Evolutionary conservation across 2,888 invertebrate genomes (phyloP).

Genomic region (Lasioglossum villosulum): DNA sequence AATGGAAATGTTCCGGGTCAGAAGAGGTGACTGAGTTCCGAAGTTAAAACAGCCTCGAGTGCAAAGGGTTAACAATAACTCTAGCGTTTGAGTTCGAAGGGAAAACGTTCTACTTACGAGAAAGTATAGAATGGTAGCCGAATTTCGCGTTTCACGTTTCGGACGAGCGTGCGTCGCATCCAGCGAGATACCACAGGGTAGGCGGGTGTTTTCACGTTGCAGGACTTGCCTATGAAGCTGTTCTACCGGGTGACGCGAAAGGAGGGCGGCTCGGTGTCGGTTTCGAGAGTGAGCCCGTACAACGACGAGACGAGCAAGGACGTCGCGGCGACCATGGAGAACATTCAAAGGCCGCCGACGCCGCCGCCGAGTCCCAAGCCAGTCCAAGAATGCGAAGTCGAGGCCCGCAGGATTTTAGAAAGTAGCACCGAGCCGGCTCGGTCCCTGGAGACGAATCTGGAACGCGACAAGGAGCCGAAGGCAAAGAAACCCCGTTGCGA

Average conservation of each 20-base stretch:
- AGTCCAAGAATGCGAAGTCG: slow-evolving; percentile 61
- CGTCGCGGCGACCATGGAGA: slow-evolving; percentile 71
- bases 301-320: slow-evolving; percentile 55
- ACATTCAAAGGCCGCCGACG: slow-evolving; percentile 80
- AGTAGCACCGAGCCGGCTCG: slow-evolving; percentile 47
- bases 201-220: slow-evolving; percentile 64
- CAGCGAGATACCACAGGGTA: slow-evolving; percentile 40
- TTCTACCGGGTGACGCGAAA: slow-evolving; percentile 75
- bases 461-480: slow-evolving; percentile 73
- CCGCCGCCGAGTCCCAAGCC: slow-evolving; percentile 81
- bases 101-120: neutral
- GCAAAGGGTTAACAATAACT: neutral
- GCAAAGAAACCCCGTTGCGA: slow-evolving; percentile 81
- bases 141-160: slow-evolving; percentile 1
- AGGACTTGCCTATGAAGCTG: slow-evolving; percentile 80
- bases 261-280: slow-evolving; percentile 62
- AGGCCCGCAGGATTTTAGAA: slow-evolving; percentile 57
- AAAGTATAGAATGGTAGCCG: neutral
- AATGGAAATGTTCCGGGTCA: neutral
- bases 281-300: slow-evolving; percentile 33
- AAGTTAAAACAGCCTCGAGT: slow-evolving; percentile 1
- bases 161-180: neutral
- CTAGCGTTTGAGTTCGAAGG: neutral
- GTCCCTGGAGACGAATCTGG: slow-evolving; percentile 58
- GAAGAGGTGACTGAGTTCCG: neutral